Evolutionary conservation across 2,113 vertebrate genomes (phyloP), one percentile per base, ranked within the genome.

Genomic region (Salvelinus namaycush): DNA sequence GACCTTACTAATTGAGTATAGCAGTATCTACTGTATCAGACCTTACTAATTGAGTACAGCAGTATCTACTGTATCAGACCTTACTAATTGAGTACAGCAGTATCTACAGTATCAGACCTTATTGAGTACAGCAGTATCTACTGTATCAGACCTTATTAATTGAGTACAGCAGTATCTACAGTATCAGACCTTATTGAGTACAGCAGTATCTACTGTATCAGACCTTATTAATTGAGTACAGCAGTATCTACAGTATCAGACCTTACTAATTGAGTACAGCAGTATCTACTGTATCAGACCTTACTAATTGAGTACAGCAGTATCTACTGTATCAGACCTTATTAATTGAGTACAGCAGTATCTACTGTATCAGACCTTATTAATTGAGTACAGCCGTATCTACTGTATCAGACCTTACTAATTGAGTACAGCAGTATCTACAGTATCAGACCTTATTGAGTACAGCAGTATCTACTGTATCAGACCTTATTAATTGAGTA

Each of bases 1-100:
- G 68, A 70, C 68, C 68, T 8, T 44, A 68, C 11, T 70, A 48
- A 70, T 70, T 11, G 39, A 70, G 68, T 70, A 49, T n/a, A 70
- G 68, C 64, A 20, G n/a, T 16, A 34, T 24, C 68, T 13, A 51
- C 12, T 13, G n/a, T 24, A 48, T 8, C 49, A 51, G 14, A 39
- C 39, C 39, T 44, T 48, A 68, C 5, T 70, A 49, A 54, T 54
- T 54, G 51, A 54, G 51, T 54, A 18, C 51, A 54, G 51, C 51
- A 18, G 4, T 54, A 54, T 5, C 51, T 20, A 39, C 31, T n/a
- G 67, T n/a, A 68, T 68, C 31, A 68, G 22, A 70, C 68, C 68
- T 4, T 48, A 68, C 68, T 70, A 70, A 70, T 70, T n/a, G 22
- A 70, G 44, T 70, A 5, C 5, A 5, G 66, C 66, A 39, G 16